Conservation (phyloP, 37 sponge, comb jelly and placozoan species). For the Mnemiopsis leidyi region DNA sequence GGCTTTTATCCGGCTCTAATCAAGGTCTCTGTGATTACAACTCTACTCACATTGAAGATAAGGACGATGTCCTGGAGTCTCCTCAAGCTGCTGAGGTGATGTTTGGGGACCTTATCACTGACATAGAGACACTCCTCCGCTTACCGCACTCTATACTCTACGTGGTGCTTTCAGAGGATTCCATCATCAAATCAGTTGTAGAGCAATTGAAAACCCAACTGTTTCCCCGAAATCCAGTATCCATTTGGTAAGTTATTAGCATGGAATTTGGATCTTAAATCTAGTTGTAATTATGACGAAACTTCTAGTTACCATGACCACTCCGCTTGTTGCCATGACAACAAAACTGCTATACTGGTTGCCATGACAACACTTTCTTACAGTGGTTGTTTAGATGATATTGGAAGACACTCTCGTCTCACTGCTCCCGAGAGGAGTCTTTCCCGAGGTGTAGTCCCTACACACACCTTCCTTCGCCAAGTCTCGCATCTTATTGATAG, state of each 20-base stretch:
- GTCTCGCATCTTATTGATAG: not conserved
- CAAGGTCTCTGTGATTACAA: not conserved
- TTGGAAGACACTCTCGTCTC: not conserved
- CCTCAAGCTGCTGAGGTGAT: not conserved
- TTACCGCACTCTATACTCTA: not conserved
- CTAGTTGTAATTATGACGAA: too few species aligned
- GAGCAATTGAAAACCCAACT: not conserved
- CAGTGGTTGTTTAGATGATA: conserved; percentile 24
- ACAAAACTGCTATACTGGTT: too few species aligned
- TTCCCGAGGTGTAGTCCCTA: not conserved
- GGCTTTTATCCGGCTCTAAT: not conserved
- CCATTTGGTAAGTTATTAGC: not conserved
- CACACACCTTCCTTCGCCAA: not conserved
- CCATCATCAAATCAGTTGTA: not conserved
- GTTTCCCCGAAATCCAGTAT: not conserved
- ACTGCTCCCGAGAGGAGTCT: not conserved
- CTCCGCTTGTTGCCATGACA: too few species aligned
- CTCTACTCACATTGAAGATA: not conserved
- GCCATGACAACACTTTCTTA: too few species aligned
- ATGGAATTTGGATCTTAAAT: too few species aligned
- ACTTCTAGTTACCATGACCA: too few species aligned
- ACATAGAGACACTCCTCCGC: not conserved
- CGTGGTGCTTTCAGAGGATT: not conserved
- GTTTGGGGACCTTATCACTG: not conserved
- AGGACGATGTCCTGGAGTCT: not conserved